Conservation (phyloP, 2,797 vertebrate genomes). For the Echiichthys vipera region DNA sequence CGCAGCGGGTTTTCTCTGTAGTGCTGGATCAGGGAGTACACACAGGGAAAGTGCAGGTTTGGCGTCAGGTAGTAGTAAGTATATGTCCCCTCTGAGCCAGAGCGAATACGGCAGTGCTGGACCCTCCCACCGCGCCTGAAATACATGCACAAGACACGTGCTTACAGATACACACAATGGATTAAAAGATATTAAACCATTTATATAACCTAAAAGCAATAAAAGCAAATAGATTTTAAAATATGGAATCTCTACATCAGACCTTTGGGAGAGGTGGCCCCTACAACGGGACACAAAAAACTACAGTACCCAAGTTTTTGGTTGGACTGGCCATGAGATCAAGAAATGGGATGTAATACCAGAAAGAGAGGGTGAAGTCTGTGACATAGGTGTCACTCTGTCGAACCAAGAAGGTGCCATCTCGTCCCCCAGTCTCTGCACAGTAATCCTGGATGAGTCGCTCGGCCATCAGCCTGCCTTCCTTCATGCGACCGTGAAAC, state of each 20-base stretch:
- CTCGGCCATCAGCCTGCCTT: conserved; percentile 90
- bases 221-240: not conserved
- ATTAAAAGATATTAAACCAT: not conserved
- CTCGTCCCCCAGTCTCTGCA: conserved; percentile 87
- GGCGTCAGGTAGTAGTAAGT: conserved; percentile 91
- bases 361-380: conserved; percentile 95
- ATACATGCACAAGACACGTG: not conserved
- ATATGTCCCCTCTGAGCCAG: conserved; percentile 80
- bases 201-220: not conserved
- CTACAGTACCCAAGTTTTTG: too few relatives aligned
- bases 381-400: conserved; percentile 89
- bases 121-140: conserved; percentile 91
- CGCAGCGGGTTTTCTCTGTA: conserved; percentile 92
- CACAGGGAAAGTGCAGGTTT: conserved; percentile 90
- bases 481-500: conserved; percentile 92
- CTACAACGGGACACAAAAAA: too few relatives aligned
- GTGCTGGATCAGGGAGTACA: conserved; percentile 92
- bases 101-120: conserved; percentile 95
- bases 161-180: not conserved
- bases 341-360: conserved; percentile 78
- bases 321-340: not conserved
- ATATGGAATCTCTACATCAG: not conserved
- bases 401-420: conserved; percentile 95
- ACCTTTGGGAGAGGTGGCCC: not conserved
- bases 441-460: conserved; percentile 92